Evolutionary conservation across 1,140 invertebrate genomes (phyloP).

Genomic region (Drosophila rufa): DNA sequence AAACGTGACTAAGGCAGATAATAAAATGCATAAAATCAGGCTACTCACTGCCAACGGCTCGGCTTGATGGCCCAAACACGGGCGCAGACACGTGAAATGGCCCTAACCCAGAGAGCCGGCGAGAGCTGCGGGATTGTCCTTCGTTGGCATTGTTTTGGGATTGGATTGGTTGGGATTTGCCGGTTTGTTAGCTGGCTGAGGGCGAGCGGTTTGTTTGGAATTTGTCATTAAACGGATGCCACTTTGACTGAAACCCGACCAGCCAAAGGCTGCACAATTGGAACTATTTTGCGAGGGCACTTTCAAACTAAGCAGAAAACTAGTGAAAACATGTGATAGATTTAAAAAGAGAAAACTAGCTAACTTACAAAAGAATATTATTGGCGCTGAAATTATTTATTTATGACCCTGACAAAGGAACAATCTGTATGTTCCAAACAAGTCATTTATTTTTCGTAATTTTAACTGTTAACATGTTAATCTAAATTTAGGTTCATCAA

Average conservation of each 20-base stretch:
- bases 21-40: slow-evolving; percentile 84
- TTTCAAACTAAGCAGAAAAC: neutral
- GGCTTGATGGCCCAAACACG: slow-evolving; percentile 55
- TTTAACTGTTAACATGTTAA: neutral
- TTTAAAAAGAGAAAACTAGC: neutral
- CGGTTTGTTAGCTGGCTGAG: slow-evolving; percentile 34
- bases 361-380: too few relatives aligned
- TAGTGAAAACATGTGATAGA: neutral
- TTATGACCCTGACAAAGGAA: too few relatives aligned
- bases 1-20: slow-evolving; percentile 84
- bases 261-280: neutral
- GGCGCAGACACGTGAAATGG: slow-evolving; percentile 63
- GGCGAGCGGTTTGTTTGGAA: slow-evolving; percentile 53
- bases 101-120: slow-evolving; percentile 7
- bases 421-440: too few relatives aligned
- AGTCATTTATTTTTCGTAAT: neutral
- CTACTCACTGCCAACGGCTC: slow-evolving; percentile 62
- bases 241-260: slow-evolving; percentile 5
- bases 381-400: too few relatives aligned
- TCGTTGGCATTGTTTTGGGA: slow-evolving; percentile 43
- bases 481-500: slow-evolving; percentile 9
- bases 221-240: slow-evolving; percentile 73
- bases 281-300: neutral
- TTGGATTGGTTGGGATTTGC: slow-evolving; percentile 37
- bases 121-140: slow-evolving; percentile 14